Evolutionary conservation across 2,797 vertebrate species (phyloP).

Genomic region (Fratercula arctica): DNA sequence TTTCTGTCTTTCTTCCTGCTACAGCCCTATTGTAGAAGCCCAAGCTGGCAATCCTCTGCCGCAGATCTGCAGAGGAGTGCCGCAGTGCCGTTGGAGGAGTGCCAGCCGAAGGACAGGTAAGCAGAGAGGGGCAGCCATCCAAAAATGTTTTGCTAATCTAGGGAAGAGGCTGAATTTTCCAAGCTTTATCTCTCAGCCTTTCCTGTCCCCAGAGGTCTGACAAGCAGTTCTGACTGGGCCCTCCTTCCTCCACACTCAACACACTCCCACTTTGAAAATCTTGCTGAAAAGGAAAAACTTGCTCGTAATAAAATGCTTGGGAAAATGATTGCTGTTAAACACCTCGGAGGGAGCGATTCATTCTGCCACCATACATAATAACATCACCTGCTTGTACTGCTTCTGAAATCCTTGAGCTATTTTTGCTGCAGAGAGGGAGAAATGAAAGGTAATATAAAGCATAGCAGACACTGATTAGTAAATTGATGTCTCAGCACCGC

Average conservation of each 20-base stretch:
- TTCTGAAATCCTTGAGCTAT: conserved; percentile 19
- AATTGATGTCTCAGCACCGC: conserved; percentile 39
- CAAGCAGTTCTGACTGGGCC: background rate
- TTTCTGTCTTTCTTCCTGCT: background rate
- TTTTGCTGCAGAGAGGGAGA: conserved; percentile 19
- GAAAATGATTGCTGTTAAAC: conserved; percentile 32
- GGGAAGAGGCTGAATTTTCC: background rate
- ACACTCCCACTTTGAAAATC: background rate
- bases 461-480: conserved; percentile 23
- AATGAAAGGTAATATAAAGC: conserved; percentile 41
- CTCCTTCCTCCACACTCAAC: background rate
- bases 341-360: background rate
- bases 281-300: conserved; percentile 31
- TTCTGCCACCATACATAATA: background rate
- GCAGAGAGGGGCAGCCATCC: background rate
- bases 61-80: background rate
- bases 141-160: background rate
- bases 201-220: background rate
- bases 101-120: background rate
- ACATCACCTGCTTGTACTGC: background rate
- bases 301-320: background rate
- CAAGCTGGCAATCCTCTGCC: background rate
- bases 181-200: background rate
- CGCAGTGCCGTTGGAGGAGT: background rate
- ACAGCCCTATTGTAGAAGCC: background rate